These are phyloP conservation scores for Poeciliopsis prolifica DNA, from an alignment of 2,113 vertebrate species.

Conservation along the genomic window DNA sequence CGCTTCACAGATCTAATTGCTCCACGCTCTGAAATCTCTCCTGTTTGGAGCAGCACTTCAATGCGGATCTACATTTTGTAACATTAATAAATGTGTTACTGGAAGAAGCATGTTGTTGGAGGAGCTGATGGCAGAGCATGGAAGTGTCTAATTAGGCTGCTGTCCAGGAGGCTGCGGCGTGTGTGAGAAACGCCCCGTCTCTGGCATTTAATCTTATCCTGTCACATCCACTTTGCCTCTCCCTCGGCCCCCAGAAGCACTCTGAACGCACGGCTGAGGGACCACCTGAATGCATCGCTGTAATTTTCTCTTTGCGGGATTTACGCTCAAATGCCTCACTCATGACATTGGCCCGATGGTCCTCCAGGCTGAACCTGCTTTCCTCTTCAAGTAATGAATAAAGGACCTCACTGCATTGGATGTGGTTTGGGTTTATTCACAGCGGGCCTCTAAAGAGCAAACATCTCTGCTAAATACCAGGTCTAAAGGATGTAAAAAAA, in stretches of 20 bases:
- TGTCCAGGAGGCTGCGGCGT: constrained; percentile 76
- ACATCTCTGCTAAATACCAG: neutral
- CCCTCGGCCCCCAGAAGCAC: constrained; percentile 61
- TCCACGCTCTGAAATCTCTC: constrained; percentile 23
- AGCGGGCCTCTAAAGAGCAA: neutral
- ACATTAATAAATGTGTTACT: constrained; percentile 68
- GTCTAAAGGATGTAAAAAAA: neutral
- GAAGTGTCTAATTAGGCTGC: constrained; percentile 79
- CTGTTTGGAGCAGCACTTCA: constrained; percentile 17
- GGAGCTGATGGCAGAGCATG: constrained; percentile 67
- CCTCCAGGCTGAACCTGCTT: constrained; percentile 30
- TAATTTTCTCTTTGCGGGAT: constrained; percentile 68
- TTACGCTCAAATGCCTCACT: constrained; percentile 50
- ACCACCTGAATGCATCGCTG: constrained; percentile 72
- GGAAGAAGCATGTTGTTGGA: constrained; percentile 59
- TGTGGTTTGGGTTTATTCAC: neutral
- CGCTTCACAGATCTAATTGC: constrained; percentile 29
- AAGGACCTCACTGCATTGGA: neutral
- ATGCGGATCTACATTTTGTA: constrained; percentile 41
- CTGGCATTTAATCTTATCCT: constrained; percentile 80
- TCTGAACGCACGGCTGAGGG: constrained; percentile 63
- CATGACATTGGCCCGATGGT: constrained; percentile 55
- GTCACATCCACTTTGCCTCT: constrained; percentile 78
- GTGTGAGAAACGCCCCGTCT: constrained; percentile 74
- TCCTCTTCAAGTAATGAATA: constrained; percentile 50